Evolutionary conservation across 2,113 vertebrate genomes (phyloP).

Genomic region (Podocnemis expansa): DNA sequence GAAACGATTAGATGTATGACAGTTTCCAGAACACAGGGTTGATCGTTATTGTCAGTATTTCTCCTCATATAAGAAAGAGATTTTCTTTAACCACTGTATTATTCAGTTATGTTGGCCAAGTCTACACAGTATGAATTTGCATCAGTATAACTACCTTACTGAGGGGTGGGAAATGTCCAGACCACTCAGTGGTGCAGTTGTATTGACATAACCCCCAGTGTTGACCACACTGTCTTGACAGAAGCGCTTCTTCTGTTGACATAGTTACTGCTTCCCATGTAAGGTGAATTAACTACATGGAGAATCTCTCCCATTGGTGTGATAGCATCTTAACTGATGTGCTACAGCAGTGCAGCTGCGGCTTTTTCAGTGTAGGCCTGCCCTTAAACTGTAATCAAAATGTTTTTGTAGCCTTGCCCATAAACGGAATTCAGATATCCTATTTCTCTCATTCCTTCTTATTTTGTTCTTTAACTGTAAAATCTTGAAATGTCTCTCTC

Average conservation of each 20-base stretch:
- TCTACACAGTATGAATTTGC: background rate
- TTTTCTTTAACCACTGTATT: background rate
- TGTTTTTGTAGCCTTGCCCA: constrained; percentile 50
- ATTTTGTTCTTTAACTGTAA: background rate
- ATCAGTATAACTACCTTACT: background rate
- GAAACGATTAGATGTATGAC: background rate
- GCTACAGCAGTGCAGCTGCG: background rate
- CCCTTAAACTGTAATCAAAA: constrained; percentile 47
- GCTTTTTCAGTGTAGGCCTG: background rate
- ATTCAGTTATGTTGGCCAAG: background rate
- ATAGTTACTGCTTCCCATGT: background rate
- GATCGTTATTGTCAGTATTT: background rate
- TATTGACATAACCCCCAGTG: background rate
- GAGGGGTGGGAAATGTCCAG: background rate
- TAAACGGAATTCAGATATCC: constrained; percentile 48
- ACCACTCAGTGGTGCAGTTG: background rate
- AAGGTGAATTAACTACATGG: background rate
- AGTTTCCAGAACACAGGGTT: background rate
- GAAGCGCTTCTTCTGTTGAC: background rate
- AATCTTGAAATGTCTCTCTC: background rate
- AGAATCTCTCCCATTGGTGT: background rate
- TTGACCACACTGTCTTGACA: background rate
- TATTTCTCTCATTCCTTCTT: background rate
- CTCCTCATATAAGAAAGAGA: background rate
- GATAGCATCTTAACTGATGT: background rate